phyloP scores from a whole-genome alignment of 2,113 vertebrate genomes.

The Fulmarus glacialis region DNA sequence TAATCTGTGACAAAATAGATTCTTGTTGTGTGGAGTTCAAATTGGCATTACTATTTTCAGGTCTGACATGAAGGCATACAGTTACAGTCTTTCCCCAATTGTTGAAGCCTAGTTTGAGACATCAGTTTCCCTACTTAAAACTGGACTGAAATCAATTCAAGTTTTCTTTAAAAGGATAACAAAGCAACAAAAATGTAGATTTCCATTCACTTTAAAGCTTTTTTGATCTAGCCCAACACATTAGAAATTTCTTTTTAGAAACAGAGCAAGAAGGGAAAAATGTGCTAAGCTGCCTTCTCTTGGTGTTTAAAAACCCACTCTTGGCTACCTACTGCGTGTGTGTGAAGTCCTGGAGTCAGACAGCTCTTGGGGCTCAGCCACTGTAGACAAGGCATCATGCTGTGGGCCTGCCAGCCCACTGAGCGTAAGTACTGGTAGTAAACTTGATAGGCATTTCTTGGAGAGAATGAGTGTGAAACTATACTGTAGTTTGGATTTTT shows the following conservation, averaged over 20 bases:
- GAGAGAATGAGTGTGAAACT: no score
- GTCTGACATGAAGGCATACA: background rate
- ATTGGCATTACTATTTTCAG: background rate
- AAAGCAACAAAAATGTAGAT: background rate
- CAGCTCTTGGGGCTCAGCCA: conserved; percentile 54
- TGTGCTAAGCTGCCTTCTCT: background rate
- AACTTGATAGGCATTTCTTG: background rate
- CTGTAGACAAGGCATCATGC: background rate
- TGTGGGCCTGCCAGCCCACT: conserved; percentile 78
- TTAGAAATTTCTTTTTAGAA: background rate
- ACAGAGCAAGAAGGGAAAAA: background rate
- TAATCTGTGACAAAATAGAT: background rate
- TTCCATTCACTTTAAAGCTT: background rate
- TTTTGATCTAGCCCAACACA: background rate
- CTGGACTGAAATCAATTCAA: background rate
- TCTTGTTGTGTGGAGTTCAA: background rate
- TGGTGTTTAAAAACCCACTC: background rate
- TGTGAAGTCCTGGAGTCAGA: conserved; percentile 45
- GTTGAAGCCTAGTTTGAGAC: background rate
- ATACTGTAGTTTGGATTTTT: background rate
- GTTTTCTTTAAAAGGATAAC: background rate
- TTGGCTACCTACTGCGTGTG: background rate
- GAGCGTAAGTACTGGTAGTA: background rate
- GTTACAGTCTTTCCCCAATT: background rate
- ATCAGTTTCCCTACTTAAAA: background rate